Evolutionary conservation across 2,888 invertebrate genomes (phyloP), one percentile per base, ranked within the genome.

Genomic region (Eupithecia dodoneata): DNA sequence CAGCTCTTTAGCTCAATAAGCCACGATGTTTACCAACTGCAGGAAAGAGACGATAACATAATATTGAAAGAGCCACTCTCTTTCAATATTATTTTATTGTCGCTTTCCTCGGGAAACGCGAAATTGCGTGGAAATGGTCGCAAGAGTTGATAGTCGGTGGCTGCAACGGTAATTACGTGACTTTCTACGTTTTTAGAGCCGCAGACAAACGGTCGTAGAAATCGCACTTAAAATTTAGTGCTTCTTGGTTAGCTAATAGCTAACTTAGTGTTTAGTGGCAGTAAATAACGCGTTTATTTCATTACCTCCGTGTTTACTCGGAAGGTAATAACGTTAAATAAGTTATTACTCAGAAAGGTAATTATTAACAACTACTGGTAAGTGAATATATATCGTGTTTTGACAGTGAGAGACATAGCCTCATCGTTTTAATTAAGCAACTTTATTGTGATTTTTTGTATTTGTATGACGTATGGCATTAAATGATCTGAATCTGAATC

Each of bases 11-110:
- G 30, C 30, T 30, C 45, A 74, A 70, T n/a, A 10, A 74, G 55
- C 55, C 55, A n/a, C 55, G 49, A 65, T 71, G 72, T 59, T 55
- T 70, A 13, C 52, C 63, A 13, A 12, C 10, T 13, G 72, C 52
- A 41, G 45, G 59, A 52, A 74, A 72, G 74, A 52, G 47, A 52
- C 72, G 15, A 65, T 72, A 78, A 78, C 74, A 76, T 69, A 49
- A 72, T 44, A 75, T 74, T 52, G 45, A 67, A 78, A 30, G 30
- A 30, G 30, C 30, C 30, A 1, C 30, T 30, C 30, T 30, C 30
- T 30, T 30, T 30, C 30, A 30, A 30, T 30, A 30, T 30, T 30
- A 30, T 30, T 30, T 30, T 30, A 30, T 30, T 30, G 30, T 30
- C 30, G 30, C 30, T 30, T 30, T 30, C 30, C 30, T 30, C 45